Base-by-base conservation (phyloP, 2,113 vertebrate species). In the Muntiacus muntjak region DNA sequence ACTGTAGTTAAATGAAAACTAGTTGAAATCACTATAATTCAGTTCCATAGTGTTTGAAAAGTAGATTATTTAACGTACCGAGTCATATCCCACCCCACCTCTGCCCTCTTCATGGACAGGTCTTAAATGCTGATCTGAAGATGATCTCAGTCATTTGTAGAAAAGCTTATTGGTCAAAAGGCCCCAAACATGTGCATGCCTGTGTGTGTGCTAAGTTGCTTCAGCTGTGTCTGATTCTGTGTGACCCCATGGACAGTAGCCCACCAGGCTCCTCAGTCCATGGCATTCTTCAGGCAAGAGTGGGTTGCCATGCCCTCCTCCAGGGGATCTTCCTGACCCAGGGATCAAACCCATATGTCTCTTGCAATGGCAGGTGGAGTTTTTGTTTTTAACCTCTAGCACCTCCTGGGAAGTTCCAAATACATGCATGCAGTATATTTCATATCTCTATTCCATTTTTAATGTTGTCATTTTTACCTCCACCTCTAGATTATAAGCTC, bases 31-130 rank as follows among this genome's bases (percentile, higher is more conserved):
- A 71, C 13, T 83, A 3, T 54, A 76, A 83, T 54, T 95, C 28
- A 79, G 36, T 93, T 84, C 76, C 57, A 87, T 94, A 93, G 54
- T 97, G 57, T 87, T 92, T 91, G 79, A 78, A 60, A 84, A 54
- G 45, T 55, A 30, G 36, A 43, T 19, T 28, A 30, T 54, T 84
- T 83, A 79, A 88, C 62, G 3, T 15, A 28, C 2, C 15, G 30
- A 71, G 14, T 71, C 55, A 57, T 45, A 85, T 94, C 13, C 5
- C 12, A 54, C 3, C 2, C 30, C 1, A 4, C 45, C 30, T 60
- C 40, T 40, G 62, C 5, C n/a, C n/a, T 17, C 40, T 47, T 94
- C 57, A 12, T 11, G 57, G 26, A 26, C 6, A 95, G 8, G 3
- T 89, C 47, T 28, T 81, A 45, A 14, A 43, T 87, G 40, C 3